Percentiles rank a stretch among this genome's conserved stretches.
phyloP scores from a whole-genome alignment of 2,797 vertebrate species.

The Sparidentex hasta region DNA sequence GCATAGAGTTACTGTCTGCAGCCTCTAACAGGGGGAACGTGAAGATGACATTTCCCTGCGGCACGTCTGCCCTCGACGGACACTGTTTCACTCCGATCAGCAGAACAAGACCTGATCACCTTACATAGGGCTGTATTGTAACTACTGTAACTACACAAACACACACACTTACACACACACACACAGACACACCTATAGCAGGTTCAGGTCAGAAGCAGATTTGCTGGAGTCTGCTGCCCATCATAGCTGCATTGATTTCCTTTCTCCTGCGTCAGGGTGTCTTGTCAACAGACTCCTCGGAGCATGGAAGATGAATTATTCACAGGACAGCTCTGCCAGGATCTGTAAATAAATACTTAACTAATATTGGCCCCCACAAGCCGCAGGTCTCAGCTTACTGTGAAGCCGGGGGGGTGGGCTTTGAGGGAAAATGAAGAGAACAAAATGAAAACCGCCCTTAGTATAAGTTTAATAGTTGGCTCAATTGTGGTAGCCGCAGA shows the following conservation, averaged over 20 bases:
- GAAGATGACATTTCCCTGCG: conserved; percentile 65
- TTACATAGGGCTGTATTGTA: conserved; percentile 78
- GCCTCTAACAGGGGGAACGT: conserved; percentile 55
- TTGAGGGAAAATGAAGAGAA: conserved; percentile 14
- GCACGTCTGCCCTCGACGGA: conserved; percentile 64
- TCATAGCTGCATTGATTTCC: conserved; percentile 83
- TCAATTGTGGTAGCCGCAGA: conserved; percentile 24
- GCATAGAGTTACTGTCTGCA: conserved; percentile 58
- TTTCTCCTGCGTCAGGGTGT: conserved; percentile 76
- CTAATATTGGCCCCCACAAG: conserved; percentile 78
- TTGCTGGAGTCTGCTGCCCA: conserved; percentile 76
- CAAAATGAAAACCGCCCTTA: conserved; percentile 31
- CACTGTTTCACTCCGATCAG: conserved; percentile 78
- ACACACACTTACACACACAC: conserved; percentile 16
- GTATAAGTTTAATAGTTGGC: conserved; percentile 33
- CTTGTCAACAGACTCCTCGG: conserved; percentile 81
- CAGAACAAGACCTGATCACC: conserved; percentile 79
- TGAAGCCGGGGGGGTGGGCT: conserved; percentile 1
- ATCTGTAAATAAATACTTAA: conserved; percentile 85
- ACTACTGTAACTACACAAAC: conserved; percentile 71
- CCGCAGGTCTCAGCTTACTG: conserved; percentile 69
- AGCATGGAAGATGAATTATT: conserved; percentile 82
- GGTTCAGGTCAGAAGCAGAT: conserved; percentile 63
- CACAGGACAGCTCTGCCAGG: conserved; percentile 72
- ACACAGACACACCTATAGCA: conserved; percentile 24